Percentiles rank a stretch among this genome's conserved stretches.
Conservation (phyloP, 1,140 invertebrate species). For the Panagrolaimus sp. region DNA sequence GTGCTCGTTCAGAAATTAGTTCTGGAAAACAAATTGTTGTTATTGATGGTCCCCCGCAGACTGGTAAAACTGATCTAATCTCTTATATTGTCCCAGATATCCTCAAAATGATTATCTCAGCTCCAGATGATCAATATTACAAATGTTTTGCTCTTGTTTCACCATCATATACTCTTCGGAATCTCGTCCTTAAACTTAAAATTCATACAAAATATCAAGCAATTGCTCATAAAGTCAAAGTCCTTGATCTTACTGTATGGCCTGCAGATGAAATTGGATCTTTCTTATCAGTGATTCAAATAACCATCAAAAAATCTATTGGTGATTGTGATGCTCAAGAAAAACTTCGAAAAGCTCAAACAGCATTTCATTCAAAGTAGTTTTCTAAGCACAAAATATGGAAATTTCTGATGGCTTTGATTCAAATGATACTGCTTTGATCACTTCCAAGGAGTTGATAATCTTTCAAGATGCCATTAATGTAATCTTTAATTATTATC, state of each 20-base stretch:
- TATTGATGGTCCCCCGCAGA: constrained; percentile 2
- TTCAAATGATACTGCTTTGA: too few relatives aligned
- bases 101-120: neutral
- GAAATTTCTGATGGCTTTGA: too few relatives aligned
- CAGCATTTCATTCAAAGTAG: neutral
- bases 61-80: neutral
- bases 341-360: neutral
- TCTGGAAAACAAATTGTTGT: neutral
- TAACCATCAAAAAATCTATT: too few relatives aligned
- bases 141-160: neutral
- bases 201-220: neutral
- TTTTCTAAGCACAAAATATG: too few relatives aligned
- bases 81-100: neutral
- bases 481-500: neutral
- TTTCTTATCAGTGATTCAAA: too few relatives aligned
- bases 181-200: neutral
- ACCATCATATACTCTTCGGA: neutral
- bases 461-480: neutral
- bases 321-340: neutral
- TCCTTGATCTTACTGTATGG: too few relatives aligned
- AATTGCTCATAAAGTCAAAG: too few relatives aligned
- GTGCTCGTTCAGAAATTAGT: neutral
- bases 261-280: too few relatives aligned
- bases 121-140: neutral
- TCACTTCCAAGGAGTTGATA: neutral